These are phyloP conservation scores for Coelogynopora nodosa DNA, from an alignment of 2,888 invertebrate species.

Conservation along the genomic window DNA sequence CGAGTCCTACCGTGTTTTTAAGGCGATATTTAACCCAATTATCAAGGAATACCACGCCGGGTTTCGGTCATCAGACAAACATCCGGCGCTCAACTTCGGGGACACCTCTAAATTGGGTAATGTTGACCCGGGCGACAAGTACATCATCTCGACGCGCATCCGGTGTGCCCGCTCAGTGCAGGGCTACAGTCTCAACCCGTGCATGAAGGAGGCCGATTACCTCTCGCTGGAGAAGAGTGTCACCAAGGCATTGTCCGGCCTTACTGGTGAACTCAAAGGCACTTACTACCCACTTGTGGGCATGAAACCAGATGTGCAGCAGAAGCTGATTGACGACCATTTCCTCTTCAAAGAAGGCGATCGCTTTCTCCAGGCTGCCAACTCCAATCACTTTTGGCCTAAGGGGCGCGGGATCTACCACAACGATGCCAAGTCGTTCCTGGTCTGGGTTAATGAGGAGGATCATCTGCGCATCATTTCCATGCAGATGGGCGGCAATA, in stretches of 20 bases:
- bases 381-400: constrained; percentile 88
- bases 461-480: constrained; percentile 81
- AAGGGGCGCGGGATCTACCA: constrained; percentile 85
- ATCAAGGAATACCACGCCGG: background rate
- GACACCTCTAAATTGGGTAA: background rate
- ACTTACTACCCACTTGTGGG: constrained; percentile 90
- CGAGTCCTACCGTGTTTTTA: background rate
- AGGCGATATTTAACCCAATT: background rate
- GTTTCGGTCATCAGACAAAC: background rate
- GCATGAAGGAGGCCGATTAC: background rate
- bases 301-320: constrained; percentile 91
- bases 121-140: background rate
- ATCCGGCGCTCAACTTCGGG: background rate
- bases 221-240: constrained; percentile 75
- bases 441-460: constrained; percentile 87
- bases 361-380: constrained; percentile 71
- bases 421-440: constrained; percentile 73
- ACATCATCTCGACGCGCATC: background rate
- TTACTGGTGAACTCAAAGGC: constrained; percentile 78
- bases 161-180: background rate
- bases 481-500: constrained; percentile 66
- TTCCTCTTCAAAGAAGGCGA: constrained; percentile 58
- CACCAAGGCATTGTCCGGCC: constrained; percentile 53
- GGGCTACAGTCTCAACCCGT: background rate
- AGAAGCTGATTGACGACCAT: constrained; percentile 92